phyloP scores from a whole-genome alignment of 2,113 vertebrate species.

The Varanus salvator region DNA sequence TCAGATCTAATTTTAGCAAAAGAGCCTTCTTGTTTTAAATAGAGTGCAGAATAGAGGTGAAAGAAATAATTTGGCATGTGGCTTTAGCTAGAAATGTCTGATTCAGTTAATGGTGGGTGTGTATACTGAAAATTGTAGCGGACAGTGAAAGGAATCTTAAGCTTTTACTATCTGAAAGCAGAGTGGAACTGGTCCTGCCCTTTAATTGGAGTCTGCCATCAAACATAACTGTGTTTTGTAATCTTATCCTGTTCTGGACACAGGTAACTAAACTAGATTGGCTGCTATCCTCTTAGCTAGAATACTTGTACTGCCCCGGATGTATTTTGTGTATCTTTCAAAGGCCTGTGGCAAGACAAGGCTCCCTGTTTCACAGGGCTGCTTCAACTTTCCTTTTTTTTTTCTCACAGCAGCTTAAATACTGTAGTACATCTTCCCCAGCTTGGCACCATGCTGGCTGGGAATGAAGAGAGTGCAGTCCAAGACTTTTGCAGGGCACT shows the following conservation, averaged over 20 bases:
- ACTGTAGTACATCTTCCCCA: background rate
- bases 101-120: constrained; percentile 67
- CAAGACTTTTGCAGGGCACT: background rate
- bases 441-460: background rate
- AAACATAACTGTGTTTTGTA: background rate
- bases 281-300: background rate
- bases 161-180: constrained; percentile 25
- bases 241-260: background rate
- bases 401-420: background rate
- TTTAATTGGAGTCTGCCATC: constrained; percentile 5
- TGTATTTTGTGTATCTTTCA: background rate
- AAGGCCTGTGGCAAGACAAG: background rate
- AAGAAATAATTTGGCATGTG: constrained; percentile 75
- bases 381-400: background rate
- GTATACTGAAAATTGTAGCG: constrained; percentile 55
- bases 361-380: background rate
- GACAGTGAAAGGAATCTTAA: background rate
- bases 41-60: constrained; percentile 70
- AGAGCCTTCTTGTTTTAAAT: constrained; percentile 73
- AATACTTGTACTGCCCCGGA: background rate
- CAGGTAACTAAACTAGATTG: background rate
- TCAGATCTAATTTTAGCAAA: constrained; percentile 67
- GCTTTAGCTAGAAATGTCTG: constrained; percentile 75
- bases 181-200: constrained; percentile 2
- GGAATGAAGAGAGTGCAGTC: background rate